phyloP scores from a whole-genome alignment of 2,113 vertebrate species.

The Pachycephala philippinensis region DNA sequence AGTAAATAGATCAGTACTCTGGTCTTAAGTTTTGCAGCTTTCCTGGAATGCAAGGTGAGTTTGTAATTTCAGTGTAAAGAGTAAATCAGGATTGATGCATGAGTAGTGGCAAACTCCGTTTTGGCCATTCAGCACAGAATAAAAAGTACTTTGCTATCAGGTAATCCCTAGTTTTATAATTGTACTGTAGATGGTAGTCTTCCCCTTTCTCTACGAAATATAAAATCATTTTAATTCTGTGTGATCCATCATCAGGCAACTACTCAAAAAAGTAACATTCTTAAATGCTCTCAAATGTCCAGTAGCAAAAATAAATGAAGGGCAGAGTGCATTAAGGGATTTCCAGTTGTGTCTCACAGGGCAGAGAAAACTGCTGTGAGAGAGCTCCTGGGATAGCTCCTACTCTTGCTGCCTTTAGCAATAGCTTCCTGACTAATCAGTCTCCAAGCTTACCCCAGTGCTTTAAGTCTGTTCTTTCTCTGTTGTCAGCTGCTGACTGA shows the following conservation, averaged over 20 bases:
- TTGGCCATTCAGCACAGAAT: neutral
- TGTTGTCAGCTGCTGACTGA: slow-evolving; percentile 71
- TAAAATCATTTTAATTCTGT: slow-evolving; percentile 54
- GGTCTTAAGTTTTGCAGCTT: neutral
- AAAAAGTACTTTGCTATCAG: neutral
- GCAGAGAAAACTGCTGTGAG: slow-evolving; percentile 44
- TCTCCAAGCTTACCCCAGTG: slow-evolving; percentile 71
- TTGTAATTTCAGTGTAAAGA: neutral
- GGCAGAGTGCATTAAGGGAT: slow-evolving; percentile 67
- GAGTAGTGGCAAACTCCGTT: neutral
- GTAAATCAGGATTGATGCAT: neutral
- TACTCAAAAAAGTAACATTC: slow-evolving; percentile 56
- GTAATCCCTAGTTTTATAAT: slow-evolving; percentile 36
- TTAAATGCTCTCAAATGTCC: slow-evolving; percentile 70
- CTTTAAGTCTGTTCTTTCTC: slow-evolving; percentile 65
- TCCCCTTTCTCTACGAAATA: slow-evolving; percentile 38
- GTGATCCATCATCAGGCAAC: slow-evolving; percentile 69
- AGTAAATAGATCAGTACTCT: neutral
- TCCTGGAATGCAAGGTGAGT: neutral
- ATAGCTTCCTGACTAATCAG: slow-evolving; percentile 73
- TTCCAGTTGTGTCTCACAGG: slow-evolving; percentile 39
- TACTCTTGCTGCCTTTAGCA: slow-evolving; percentile 59
- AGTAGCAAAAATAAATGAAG: slow-evolving; percentile 73
- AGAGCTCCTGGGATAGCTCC: slow-evolving; percentile 36
- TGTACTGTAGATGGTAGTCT: slow-evolving; percentile 72